Evolutionary conservation across 1,140 invertebrate genomes (phyloP), one percentile per base, ranked within the genome.

Genomic region (Ceratoteleas bidentatus): DNA sequence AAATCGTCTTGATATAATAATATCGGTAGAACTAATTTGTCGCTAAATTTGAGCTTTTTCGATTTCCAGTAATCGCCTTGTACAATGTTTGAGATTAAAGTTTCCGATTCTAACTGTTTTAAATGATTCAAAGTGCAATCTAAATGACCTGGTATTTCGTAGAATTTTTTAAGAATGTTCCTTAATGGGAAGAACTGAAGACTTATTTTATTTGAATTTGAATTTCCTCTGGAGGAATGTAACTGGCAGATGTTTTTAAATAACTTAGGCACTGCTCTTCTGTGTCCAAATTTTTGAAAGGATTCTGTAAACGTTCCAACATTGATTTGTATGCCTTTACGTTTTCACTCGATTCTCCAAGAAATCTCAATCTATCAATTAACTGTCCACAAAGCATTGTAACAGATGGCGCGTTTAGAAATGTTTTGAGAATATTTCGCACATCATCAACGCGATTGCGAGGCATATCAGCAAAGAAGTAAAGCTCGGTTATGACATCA

Each of bases 21-120:
- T 24, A 52, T 24, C 1, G 49, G 49, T 9, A 52, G 7, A 6
- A 52, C 49, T 2, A 52, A 24, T 52, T 52, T 16, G n/a, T 52
- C 13, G 11, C 24, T 5, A 56, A 61, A 75, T 13, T 7, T 9
- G 5, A 6, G 0, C 60, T 40, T 36, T 60, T 66, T 77, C 49
- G 16, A 45, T 82, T 75, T 72, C 85, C 86, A 87, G 47, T 78
- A 81, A 33, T 80, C 40, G 9, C 76, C 83, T 64, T 87, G 79
- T 13, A 85, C 34, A 64, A 87, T 57, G 65, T 86, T 86, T 8
- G n/a, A 58, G 43, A 65, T 45, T 40, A 38, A 32, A 10, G 14
- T 47, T 32, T 60, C n/a, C n/a, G 38, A 16, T 38, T 70, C 33
- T 2, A 70, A 14, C 6, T 13, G 2, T 0, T 57, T 34, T 3